Base-by-base conservation (phyloP, 2,113 vertebrate genomes). In the Polypterus bichir region DNA sequence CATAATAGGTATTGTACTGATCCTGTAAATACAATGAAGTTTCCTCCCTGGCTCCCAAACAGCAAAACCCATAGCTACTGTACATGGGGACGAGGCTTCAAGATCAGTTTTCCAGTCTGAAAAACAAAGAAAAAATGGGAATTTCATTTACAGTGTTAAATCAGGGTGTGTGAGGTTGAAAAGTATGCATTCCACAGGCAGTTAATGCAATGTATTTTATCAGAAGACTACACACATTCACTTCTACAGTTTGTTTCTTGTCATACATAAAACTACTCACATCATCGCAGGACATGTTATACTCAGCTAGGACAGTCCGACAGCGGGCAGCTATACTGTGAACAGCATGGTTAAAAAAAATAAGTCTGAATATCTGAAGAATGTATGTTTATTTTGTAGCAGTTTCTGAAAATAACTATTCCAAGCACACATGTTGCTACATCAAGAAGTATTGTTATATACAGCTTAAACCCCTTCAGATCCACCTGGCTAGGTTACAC, bases 211-310 rank as follows among this genome's bases (percentile, higher is more conserved):
- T 27, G 27, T 27, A 27, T 27, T 27, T 27, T 27, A 27, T 27
- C 27, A 27, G 27, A 27, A 27, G 27, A 27, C 27, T 27, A 27
- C 27, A 27, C 11, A 48, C 48, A 61, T 44, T 44, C 49, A 44
- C 9, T 46, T 59, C 55, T 45, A 47, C 46, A 65, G 59, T 65
- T 56, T 46, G 53, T 5, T 56, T 54, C 44, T 9, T 7, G 9
- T 27, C 45, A 3, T 62, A 44, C 7, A 7, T 6, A 58, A 7
- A 5, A 54, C 11, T 65, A 92, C 94, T 92, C 79, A 99, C 96
- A 67, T 99, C 94, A 74, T 98, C 96, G 79, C 96, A 99, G 70
- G 96, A 99, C 96, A 99, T 99, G 73, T 99, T 99, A 83, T 99
- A 99, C 76, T 99, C 96, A 75, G 94, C 91, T 80, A 99, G 79